These are phyloP conservation scores for Fistularia tabacaria DNA, from an alignment of 2,797 vertebrate species.

Conservation along the genomic window DNA sequence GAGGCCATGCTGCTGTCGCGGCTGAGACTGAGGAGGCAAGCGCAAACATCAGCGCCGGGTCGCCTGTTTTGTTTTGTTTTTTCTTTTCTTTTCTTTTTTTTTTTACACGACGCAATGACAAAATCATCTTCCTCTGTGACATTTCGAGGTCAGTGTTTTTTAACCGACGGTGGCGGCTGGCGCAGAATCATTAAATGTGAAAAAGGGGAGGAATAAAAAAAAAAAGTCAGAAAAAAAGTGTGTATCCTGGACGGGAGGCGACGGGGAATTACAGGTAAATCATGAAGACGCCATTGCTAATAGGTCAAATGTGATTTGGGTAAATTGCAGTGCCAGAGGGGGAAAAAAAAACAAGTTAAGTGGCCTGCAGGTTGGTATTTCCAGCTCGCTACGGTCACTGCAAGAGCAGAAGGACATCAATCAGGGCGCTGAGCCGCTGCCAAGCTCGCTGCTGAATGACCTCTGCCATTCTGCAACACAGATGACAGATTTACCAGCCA, in stretches of 20 bases:
- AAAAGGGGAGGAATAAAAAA: not conserved
- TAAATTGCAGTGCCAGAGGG: slow-evolving; percentile 24
- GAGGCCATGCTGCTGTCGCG: slow-evolving; percentile 90
- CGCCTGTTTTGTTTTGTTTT: too few relatives aligned
- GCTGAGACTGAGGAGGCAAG: slow-evolving; percentile 78
- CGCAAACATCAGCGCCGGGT: slow-evolving; percentile 36
- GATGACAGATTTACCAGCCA: slow-evolving; percentile 12
- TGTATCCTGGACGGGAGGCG: not conserved
- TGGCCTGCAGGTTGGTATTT: slow-evolving; percentile 21
- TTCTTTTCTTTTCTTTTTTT: too few relatives aligned
- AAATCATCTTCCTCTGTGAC: slow-evolving; percentile 14
- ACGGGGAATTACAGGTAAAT: slow-evolving; percentile 1
- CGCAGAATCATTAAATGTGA: slow-evolving; percentile 2
- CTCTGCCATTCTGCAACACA: slow-evolving; percentile 21
- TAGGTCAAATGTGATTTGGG: slow-evolving; percentile 37
- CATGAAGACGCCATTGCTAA: not conserved
- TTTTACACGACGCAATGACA: too few relatives aligned
- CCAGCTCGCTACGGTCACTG: slow-evolving; percentile 40
- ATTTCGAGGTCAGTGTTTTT: slow-evolving; percentile 21
- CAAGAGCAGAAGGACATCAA: slow-evolving; percentile 37
- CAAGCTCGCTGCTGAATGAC: slow-evolving; percentile 38
- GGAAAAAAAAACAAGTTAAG: slow-evolving; percentile 11
- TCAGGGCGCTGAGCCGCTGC: slow-evolving; percentile 36
- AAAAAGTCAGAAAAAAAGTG: too few relatives aligned
- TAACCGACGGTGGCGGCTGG: slow-evolving; percentile 11